A percentile compares a stretch with the other conserved stretches of the same genome.
phyloP scores from a whole-genome alignment of 2,113 vertebrate species.

The Phaethornis superciliosus region DNA sequence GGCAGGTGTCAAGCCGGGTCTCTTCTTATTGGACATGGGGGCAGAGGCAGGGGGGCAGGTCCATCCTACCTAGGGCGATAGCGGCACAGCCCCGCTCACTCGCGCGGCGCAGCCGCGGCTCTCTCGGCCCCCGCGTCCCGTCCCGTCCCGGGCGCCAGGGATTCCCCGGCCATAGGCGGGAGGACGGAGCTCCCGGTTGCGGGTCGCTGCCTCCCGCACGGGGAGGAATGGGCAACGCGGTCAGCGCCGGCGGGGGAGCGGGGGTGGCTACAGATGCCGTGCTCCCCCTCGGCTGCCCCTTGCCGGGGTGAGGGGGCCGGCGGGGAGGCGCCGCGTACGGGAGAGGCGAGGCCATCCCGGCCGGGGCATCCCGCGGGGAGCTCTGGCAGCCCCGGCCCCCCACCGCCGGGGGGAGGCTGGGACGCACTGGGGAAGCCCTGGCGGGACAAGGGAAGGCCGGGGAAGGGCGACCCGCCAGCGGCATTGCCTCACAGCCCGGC shows the following conservation, averaged over 20 bases:
- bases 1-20: slow-evolving; percentile 92
- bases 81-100: slow-evolving; percentile 83
- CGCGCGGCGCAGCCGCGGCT: neutral
- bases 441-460: neutral
- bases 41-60: slow-evolving; percentile 83
- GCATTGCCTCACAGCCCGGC: neutral
- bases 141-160: neutral
- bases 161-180: neutral
- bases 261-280: neutral
- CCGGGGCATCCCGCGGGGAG: neutral
- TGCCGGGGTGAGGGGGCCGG: neutral
- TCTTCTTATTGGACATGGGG: slow-evolving; percentile 90
- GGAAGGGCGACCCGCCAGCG: no score
- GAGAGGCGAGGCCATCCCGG: neutral
- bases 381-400: neutral
- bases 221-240: neutral
- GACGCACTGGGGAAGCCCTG: neutral
- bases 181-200: neutral
- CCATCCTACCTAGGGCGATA: slow-evolving; percentile 81
- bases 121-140: neutral
- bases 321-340: neutral
- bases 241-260: neutral
- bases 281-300: neutral
- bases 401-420: neutral
- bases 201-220: neutral